Percentiles rank a stretch among this genome's conserved stretches.
Evolutionary conservation across 2,797 vertebrate species (phyloP).

Genomic region (Darevskia mixta): DNA sequence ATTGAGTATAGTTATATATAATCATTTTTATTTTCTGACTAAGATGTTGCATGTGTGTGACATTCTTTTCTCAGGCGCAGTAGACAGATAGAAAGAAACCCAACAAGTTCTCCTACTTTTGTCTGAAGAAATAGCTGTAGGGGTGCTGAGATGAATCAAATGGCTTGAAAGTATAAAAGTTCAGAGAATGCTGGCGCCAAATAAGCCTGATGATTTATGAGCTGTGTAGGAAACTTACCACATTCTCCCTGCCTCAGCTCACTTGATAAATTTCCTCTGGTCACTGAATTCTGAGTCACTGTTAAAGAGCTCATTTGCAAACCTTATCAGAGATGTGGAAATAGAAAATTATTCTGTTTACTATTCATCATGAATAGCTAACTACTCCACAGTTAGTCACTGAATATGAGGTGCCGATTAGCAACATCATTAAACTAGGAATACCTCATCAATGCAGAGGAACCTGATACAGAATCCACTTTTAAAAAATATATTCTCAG

Average conservation of each 20-base stretch:
- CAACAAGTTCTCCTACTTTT: constrained; percentile 28
- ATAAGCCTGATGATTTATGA: constrained; percentile 63
- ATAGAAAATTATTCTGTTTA: constrained; percentile 62
- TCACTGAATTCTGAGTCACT: constrained; percentile 58
- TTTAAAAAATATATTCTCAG: constrained; percentile 21
- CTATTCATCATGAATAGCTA: constrained; percentile 63
- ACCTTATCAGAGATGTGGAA: constrained; percentile 40
- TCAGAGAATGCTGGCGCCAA: constrained; percentile 48
- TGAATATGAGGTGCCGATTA: constrained; percentile 48
- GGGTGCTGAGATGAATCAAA: constrained; percentile 52
- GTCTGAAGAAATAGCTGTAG: constrained; percentile 42
- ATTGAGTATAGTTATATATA: not conserved
- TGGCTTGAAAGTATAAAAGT: constrained; percentile 55
- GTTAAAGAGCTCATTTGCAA: constrained; percentile 52
- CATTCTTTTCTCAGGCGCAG: not conserved
- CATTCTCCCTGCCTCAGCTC: constrained; percentile 53
- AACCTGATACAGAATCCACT: constrained; percentile 14
- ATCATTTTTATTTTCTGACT: not conserved
- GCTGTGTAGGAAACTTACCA: constrained; percentile 51
- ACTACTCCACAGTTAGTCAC: constrained; percentile 41
- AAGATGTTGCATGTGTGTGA: not conserved
- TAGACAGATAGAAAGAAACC: not conserved
- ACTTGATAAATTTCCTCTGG: constrained; percentile 59
- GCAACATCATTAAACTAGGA: constrained; percentile 31
- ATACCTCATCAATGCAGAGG: constrained; percentile 14